Percentiles rank a stretch among this genome's conserved stretches.
These are phyloP conservation scores for Myotis yumanensis DNA, from an alignment of 2,113 vertebrate species.

Conservation along the genomic window DNA sequence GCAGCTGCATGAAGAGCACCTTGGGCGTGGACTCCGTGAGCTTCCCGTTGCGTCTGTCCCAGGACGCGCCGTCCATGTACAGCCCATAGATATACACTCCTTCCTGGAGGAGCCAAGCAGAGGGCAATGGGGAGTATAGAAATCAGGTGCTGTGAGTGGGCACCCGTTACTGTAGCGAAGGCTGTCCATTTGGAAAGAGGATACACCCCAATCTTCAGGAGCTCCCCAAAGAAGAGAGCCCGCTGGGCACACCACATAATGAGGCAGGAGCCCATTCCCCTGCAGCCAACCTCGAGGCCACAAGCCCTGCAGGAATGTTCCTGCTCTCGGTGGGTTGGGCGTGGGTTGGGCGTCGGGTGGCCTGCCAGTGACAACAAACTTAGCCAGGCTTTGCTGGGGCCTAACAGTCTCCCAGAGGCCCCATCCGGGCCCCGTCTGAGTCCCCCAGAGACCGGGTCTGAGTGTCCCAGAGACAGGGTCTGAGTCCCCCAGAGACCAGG, in stretches of 20 bases:
- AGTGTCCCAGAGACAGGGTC: background rate
- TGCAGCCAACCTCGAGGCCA: background rate
- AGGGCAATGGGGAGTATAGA: background rate
- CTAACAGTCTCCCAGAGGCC: background rate
- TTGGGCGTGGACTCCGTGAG: slow-evolving; percentile 85
- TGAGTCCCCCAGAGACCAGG: background rate
- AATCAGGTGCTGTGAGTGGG: background rate
- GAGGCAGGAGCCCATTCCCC: background rate
- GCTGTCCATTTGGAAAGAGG: background rate
- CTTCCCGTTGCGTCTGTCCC: slow-evolving; percentile 83
- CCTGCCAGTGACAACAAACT: background rate
- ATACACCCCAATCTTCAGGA: background rate
- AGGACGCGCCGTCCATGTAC: slow-evolving; percentile 86
- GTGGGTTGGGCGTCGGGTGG: background rate
- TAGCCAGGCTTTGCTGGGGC: background rate
- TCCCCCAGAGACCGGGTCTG: background rate
- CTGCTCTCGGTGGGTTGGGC: background rate
- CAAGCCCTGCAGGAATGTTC: background rate
- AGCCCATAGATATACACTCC: slow-evolving; percentile 86
- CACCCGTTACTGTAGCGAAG: background rate
- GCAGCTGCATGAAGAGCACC: slow-evolving; percentile 84
- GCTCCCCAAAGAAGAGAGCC: background rate
- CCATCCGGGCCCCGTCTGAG: too few species aligned
- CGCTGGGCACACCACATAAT: background rate
- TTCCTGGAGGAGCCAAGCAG: slow-evolving; percentile 77